These are phyloP conservation scores for Fundulus diaphanus DNA, from an alignment of 2,797 vertebrate species.

Conservation along the genomic window DNA sequence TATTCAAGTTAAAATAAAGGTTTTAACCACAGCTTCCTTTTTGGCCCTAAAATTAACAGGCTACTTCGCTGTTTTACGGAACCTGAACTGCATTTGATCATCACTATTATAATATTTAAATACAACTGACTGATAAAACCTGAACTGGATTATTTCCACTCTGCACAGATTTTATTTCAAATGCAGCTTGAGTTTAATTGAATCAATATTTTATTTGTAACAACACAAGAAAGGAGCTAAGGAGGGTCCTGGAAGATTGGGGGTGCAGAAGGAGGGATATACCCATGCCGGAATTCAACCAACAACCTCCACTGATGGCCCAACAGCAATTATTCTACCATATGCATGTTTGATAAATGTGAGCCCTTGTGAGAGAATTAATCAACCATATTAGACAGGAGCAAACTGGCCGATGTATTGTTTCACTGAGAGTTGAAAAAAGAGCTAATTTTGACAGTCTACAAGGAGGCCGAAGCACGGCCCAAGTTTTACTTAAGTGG, in stretches of 20 bases:
- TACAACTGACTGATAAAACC: background rate
- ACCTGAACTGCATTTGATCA: background rate
- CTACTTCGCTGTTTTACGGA: background rate
- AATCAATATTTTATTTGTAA: background rate
- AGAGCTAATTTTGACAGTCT: conserved; percentile 34
- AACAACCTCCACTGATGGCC: background rate
- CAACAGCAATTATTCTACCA: background rate
- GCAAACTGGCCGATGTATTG: conserved; percentile 33
- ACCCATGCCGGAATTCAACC: background rate
- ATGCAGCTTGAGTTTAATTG: background rate
- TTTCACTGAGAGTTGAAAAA: conserved; percentile 35
- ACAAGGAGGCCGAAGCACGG: conserved; percentile 23
- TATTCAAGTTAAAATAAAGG: background rate
- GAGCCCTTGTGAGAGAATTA: conserved; percentile 19
- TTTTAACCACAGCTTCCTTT: background rate
- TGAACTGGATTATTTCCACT: background rate
- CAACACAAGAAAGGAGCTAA: background rate
- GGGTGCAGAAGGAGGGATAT: background rate
- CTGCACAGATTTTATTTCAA: no score
- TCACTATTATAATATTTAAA: background rate
- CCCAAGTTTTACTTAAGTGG: conserved; percentile 58
- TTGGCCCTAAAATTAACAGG: background rate
- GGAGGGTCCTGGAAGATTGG: background rate
- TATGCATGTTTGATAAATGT: background rate
- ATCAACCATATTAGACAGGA: conserved; percentile 12